phyloP scores from a whole-genome alignment of 2,113 vertebrate species.

The Oxyruncus cristatus region DNA sequence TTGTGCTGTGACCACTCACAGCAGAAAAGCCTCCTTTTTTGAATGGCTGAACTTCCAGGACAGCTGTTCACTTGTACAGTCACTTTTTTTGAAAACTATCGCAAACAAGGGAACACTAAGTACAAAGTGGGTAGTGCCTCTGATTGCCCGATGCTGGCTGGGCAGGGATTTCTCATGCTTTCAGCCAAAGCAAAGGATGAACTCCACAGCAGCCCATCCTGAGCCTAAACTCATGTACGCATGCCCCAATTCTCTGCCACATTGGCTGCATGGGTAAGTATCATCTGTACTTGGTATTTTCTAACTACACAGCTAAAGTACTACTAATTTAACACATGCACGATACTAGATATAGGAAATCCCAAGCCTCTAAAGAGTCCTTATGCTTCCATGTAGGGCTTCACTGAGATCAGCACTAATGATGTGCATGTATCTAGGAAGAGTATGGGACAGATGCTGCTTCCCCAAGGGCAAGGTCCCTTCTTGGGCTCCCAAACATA shows the following conservation, averaged over 20 bases:
- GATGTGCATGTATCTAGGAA: background rate
- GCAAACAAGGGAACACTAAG: background rate
- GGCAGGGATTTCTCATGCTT: background rate
- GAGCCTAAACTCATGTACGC: background rate
- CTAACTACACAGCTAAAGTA: background rate
- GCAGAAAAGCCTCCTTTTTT: background rate
- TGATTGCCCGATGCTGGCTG: background rate
- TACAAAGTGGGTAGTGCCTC: background rate
- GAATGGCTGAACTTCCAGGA: constrained; percentile 9
- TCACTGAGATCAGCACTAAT: background rate
- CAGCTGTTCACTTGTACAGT: background rate
- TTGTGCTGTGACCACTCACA: background rate
- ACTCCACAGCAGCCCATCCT: background rate
- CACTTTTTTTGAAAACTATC: background rate
- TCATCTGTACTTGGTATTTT: background rate
- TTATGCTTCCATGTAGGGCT: background rate
- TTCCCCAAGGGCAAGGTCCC: background rate
- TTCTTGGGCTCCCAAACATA: background rate
- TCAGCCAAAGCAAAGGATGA: background rate
- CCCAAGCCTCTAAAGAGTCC: background rate
- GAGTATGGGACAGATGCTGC: background rate
- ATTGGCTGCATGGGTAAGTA: background rate
- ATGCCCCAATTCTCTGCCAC: background rate
- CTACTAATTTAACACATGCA: background rate
- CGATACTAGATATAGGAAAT: background rate